These are phyloP conservation scores for Cataglyphis albicans DNA, from an alignment of 2,888 invertebrate species.

Conservation along the genomic window DNA sequence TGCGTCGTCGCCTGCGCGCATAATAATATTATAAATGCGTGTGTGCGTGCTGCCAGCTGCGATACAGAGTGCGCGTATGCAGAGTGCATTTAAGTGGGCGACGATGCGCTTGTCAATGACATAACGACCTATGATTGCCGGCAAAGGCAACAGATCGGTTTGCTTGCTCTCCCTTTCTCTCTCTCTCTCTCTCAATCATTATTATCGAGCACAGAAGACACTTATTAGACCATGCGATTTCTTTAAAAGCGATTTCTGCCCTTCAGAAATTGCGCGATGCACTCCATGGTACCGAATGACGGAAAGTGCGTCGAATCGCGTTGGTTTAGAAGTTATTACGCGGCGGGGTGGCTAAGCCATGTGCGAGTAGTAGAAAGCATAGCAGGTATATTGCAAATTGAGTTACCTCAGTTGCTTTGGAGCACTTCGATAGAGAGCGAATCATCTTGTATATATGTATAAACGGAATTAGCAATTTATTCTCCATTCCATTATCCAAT, in stretches of 20 bases:
- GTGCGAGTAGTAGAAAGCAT: not conserved
- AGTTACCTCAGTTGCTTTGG: not conserved
- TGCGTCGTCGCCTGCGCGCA: slow-evolving; percentile 63
- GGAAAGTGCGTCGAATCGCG: not conserved
- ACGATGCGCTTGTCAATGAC: slow-evolving; percentile 64
- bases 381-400: not conserved
- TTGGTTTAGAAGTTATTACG: not conserved
- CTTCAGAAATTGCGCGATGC: not conserved
- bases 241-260: not conserved
- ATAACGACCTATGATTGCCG: slow-evolving; percentile 49
- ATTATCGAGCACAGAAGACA: slow-evolving; percentile 20
- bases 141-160: slow-evolving; percentile 23
- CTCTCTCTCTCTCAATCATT: not conserved
- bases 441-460: not conserved
- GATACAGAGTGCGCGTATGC: slow-evolving; percentile 43
- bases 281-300: not conserved
- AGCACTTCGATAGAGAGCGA: not conserved
- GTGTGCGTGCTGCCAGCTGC: slow-evolving; percentile 59
- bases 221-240: not conserved
- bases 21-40: slow-evolving; percentile 51
- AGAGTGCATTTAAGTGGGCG: slow-evolving; percentile 59
- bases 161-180: not conserved
- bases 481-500: not conserved
- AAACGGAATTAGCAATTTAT: slow-evolving; percentile 17
- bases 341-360: not conserved